Percentiles rank a stretch among this genome's conserved stretches.
Evolutionary conservation across 2,113 vertebrate species (phyloP).

Genomic region (Polypterus bichir): DNA sequence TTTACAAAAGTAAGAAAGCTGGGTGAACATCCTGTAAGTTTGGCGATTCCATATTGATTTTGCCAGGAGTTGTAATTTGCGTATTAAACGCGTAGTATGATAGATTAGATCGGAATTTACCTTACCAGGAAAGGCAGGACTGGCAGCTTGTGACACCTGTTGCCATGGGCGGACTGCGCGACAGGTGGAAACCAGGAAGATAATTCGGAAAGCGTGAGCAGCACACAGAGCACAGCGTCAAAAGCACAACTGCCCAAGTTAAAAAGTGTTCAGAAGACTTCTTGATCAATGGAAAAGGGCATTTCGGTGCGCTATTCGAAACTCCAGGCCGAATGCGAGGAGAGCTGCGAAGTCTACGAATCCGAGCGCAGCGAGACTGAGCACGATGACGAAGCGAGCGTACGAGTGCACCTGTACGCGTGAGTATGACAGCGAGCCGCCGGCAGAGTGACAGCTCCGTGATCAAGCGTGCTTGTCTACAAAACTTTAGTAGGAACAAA

Average conservation of each 20-base stretch:
- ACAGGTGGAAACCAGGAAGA: slow-evolving; percentile 19
- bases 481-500: too few species aligned
- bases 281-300: not conserved
- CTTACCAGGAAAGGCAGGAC: not conserved
- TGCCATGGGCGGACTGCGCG: not conserved
- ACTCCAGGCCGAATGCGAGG: slow-evolving; percentile 15
- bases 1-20: too few species aligned
- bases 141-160: not conserved
- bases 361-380: not conserved
- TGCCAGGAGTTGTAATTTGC: too few species aligned
- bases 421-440: slow-evolving; percentile 18
- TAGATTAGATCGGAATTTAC: not conserved
- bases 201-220: not conserved
- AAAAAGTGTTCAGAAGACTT: not conserved
- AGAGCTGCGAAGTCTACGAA: not conserved
- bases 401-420: slow-evolving; percentile 10
- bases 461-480: too few species aligned
- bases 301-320: slow-evolving; percentile 23
- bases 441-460: too few species aligned
- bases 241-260: too few species aligned
- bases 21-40: too few species aligned
- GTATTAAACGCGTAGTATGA: too few species aligned
- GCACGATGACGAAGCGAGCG: slow-evolving; percentile 16
- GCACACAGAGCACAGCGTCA: too few species aligned
- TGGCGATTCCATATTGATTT: too few species aligned